phyloP scores from a whole-genome alignment of 2,888 invertebrate genomes.

The Achlya flavicornis region DNA sequence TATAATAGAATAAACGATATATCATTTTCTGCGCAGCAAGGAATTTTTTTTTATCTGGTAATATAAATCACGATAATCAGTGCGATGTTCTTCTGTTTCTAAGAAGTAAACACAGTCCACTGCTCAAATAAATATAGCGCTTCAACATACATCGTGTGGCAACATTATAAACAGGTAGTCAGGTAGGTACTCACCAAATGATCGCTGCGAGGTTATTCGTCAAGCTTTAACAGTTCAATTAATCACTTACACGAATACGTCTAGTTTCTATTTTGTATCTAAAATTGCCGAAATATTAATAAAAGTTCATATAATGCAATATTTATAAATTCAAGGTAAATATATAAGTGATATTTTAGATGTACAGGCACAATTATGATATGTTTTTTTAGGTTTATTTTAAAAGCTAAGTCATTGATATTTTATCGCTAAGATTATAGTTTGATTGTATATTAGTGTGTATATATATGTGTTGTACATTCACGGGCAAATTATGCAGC shows the following conservation, averaged over 20 bases:
- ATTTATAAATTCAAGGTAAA: slow-evolving; percentile 34
- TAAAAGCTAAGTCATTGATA: slow-evolving; percentile 57
- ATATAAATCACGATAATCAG: too few relatives aligned
- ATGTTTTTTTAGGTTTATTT: slow-evolving; percentile 71
- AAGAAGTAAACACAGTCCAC: too few relatives aligned
- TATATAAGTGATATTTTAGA: slow-evolving; percentile 51
- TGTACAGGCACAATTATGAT: slow-evolving; percentile 79
- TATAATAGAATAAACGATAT: too few relatives aligned
- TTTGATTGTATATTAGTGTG: slow-evolving; percentile 3
- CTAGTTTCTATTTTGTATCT: slow-evolving; percentile 24
- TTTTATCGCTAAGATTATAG: slow-evolving; percentile 19
- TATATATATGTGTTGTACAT: not conserved
- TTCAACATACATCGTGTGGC: too few relatives aligned
- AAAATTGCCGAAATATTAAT: slow-evolving; percentile 37
- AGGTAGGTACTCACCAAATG: slow-evolving; percentile 38
- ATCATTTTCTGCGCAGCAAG: too few relatives aligned
- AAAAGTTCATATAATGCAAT: slow-evolving; percentile 36
- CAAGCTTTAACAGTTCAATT: slow-evolving; percentile 25
- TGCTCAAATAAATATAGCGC: too few relatives aligned
- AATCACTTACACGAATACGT: slow-evolving; percentile 19
- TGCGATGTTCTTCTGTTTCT: too few relatives aligned
- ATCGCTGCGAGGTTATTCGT: slow-evolving; percentile 33
- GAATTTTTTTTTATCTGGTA: too few relatives aligned
- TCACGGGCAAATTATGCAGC: slow-evolving; percentile 19
- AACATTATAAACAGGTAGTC: not conserved